Evolutionary conservation across 1,140 invertebrate genomes (phyloP).

Genomic region (Meloidogyne floridensis): DNA sequence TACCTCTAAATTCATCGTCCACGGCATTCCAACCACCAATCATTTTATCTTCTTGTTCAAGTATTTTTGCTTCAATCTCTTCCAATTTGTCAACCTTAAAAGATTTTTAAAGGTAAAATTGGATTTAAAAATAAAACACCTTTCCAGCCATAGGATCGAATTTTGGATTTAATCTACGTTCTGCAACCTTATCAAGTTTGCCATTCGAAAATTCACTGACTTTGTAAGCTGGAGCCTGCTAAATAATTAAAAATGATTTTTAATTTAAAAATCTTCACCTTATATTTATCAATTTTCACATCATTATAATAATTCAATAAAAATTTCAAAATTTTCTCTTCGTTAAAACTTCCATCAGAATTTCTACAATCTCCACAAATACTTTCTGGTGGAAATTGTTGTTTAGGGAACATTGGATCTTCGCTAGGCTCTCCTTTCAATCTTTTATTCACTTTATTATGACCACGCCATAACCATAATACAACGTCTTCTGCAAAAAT

Average conservation of each 20-base stretch:
- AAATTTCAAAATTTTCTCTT: slow-evolving; percentile 56
- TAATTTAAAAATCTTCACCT: slow-evolving; percentile 35
- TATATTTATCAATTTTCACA: slow-evolving; percentile 52
- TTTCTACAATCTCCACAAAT: slow-evolving; percentile 61
- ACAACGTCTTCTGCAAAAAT: slow-evolving; percentile 76
- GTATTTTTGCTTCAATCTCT: slow-evolving; percentile 52
- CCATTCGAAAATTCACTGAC: slow-evolving; percentile 59
- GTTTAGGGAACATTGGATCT: slow-evolving; percentile 85
- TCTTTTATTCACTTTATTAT: slow-evolving; percentile 88
- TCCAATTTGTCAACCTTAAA: slow-evolving; percentile 60
- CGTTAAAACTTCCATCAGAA: slow-evolving; percentile 49
- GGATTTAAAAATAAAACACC: slow-evolving; percentile 23
- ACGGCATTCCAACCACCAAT: slow-evolving; percentile 51
- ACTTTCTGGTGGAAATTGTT: slow-evolving; percentile 85
- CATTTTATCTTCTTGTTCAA: slow-evolving; percentile 34
- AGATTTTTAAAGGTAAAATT: neutral
- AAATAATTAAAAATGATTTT: slow-evolving; percentile 33
- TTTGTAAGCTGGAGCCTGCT: slow-evolving; percentile 57
- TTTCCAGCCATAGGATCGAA: slow-evolving; percentile 49
- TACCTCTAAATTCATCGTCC: slow-evolving; percentile 43
- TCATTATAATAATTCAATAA: slow-evolving; percentile 58
- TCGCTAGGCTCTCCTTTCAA: slow-evolving; percentile 82
- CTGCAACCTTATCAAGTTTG: slow-evolving; percentile 53
- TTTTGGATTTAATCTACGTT: slow-evolving; percentile 59
- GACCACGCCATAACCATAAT: slow-evolving; percentile 90